Percentiles rank a stretch among this genome's conserved stretches.
Evolutionary conservation across 2,113 vertebrate species (phyloP).

Genomic region (Bos javanicus): DNA sequence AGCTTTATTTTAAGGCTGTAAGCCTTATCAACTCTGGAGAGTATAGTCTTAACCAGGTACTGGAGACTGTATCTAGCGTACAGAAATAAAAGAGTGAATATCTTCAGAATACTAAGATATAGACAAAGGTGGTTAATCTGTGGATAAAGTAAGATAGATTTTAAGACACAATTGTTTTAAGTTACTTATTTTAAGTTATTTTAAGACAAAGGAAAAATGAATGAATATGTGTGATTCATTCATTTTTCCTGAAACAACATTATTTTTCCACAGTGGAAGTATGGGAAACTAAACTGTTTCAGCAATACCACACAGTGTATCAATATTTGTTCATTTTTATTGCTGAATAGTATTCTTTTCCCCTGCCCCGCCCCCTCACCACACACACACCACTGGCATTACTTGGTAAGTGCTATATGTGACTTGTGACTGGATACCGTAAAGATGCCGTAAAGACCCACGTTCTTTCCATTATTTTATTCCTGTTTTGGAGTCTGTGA

Average conservation of each 20-base stretch:
- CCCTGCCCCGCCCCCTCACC: background rate
- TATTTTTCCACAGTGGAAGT: background rate
- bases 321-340: background rate
- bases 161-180: background rate
- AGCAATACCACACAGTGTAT: background rate
- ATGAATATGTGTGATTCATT: background rate
- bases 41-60: background rate
- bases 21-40: background rate
- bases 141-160: background rate
- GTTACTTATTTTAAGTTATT: background rate
- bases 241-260: background rate
- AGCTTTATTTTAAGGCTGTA: background rate
- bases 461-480: background rate
- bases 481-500: background rate
- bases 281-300: background rate
- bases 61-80: background rate
- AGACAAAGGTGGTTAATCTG: background rate
- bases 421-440: background rate
- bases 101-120: background rate
- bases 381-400: background rate
- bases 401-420: background rate
- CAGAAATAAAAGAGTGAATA: background rate
- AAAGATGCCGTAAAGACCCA: background rate
- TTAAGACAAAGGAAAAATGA: background rate
- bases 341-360: background rate